A percentile compares a stretch with the other conserved stretches of the same genome.
Evolutionary conservation across 1,140 invertebrate genomes (phyloP).

Genomic region (Pseudomyrmex gracilis): DNA sequence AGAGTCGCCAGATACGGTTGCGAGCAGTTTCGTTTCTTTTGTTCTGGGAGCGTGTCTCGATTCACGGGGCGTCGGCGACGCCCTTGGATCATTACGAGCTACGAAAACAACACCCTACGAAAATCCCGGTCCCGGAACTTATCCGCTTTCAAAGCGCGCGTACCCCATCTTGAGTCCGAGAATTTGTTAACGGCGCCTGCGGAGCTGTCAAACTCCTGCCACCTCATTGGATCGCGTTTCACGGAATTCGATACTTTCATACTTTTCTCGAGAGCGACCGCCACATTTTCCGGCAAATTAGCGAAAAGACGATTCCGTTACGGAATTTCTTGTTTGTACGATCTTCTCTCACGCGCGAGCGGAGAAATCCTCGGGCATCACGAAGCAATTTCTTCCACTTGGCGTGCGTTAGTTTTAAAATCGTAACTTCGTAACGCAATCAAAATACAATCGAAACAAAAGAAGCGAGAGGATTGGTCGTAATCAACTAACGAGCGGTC

Average conservation of each 20-base stretch:
- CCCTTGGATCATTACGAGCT: constrained; percentile 57
- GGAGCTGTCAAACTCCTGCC: background rate
- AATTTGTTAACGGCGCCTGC: background rate
- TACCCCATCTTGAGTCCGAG: background rate
- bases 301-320: background rate
- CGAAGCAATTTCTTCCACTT: background rate
- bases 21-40: constrained; percentile 53
- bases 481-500: background rate
- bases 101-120: constrained; percentile 43
- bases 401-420: constrained; percentile 4
- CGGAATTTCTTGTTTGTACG: constrained; percentile 5
- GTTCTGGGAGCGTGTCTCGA: constrained; percentile 34
- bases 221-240: constrained; percentile 34
- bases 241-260: constrained; percentile 38
- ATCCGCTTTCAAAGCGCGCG: constrained; percentile 35
- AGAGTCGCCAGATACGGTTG: constrained; percentile 35
- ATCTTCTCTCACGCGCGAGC: background rate
- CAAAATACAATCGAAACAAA: background rate
- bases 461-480: background rate
- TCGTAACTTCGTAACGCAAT: background rate
- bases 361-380: background rate
- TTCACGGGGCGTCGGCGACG: constrained; percentile 18
- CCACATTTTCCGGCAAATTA: constrained; percentile 33
- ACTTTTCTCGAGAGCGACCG: background rate
- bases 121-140: constrained; percentile 22